These are phyloP conservation scores for Tapirus terrestris DNA, from an alignment of 2,113 vertebrate genomes.

Conservation along the genomic window DNA sequence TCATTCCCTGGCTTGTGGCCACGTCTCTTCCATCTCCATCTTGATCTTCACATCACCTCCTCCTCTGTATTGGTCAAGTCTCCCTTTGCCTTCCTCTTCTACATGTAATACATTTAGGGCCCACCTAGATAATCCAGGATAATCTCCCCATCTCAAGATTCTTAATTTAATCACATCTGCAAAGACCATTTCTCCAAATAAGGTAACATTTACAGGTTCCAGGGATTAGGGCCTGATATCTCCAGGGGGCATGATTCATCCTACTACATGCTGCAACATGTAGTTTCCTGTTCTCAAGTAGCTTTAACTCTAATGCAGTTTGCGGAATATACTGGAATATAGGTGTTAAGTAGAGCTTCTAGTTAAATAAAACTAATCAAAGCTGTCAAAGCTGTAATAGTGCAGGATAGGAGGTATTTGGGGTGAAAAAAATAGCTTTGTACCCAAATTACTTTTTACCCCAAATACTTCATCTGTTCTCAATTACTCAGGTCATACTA, in stretches of 20 bases:
- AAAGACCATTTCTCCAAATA: background rate
- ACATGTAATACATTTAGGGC: background rate
- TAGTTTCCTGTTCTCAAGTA: background rate
- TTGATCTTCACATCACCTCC: background rate
- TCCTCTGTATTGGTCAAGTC: fast-evolving
- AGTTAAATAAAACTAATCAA: background rate
- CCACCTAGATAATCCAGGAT: background rate
- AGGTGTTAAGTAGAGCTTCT: background rate
- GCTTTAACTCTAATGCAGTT: background rate
- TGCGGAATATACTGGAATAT: background rate
- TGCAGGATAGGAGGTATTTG: background rate
- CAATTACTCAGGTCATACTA: background rate
- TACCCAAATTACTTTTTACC: background rate
- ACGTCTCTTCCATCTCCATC: fast-evolving
- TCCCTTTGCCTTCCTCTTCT: background rate
- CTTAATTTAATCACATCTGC: background rate
- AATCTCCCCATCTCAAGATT: background rate
- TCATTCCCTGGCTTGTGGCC: background rate
- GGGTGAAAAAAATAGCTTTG: background rate
- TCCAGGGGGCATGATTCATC: background rate
- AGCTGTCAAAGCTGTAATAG: background rate
- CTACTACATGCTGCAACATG: fast-evolving
- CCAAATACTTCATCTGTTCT: background rate
- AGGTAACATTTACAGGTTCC: background rate
- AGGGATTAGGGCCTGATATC: background rate